Evolutionary conservation across 2,888 invertebrate genomes (phyloP), one percentile per base, ranked within the genome.

Genomic region (Sicus ferrugineus): DNA sequence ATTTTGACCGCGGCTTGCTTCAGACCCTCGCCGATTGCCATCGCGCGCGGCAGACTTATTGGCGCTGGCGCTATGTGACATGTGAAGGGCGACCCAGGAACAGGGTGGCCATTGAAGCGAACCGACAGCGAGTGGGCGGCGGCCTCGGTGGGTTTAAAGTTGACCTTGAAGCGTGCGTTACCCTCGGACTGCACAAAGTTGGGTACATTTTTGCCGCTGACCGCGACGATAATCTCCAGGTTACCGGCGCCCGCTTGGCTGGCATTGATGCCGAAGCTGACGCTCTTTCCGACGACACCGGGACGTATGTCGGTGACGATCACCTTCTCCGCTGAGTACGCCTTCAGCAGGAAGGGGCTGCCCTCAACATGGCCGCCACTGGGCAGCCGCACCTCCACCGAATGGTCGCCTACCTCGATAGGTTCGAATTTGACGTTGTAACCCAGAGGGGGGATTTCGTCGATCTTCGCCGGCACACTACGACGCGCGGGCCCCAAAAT

Each of bases 121-220:
- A 98, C 97, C 59, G 96, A 96, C 4, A 98, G 87, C 28, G 92
- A 93, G 86, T 98, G 98, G 0, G 93, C 90, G 2, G 95, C 95
- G 0, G 97, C 92, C 86, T 97, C 96, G 38, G 95, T 94, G 0
- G 98, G 98, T 80, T 97, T 97, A 87, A 98, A 98, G 86, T 98
- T 97, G 0, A 92, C 91, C 85, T 92, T 92, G 81, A 98, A 98
- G 77, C 95, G 91, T 0, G 97, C 98, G 84, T 97, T 97, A 50
- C 97, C 97, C 87, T 98, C 97, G 54, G 96, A 95, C 81, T 97
- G 96, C 1, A 98, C 98, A 84, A 96, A 98, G 87, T 98, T 98
- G 11, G 98, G 98, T 19, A 98, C 97, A 86, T 98, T 98, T 80
- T 96, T 91, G 16, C 96, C 96, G 79, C 93, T 95, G 2, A 97